A percentile compares a stretch with the other conserved stretches of the same genome.
Conservation (phyloP, 2,888 invertebrate genomes). For the Lasioglossum villosulum region DNA sequence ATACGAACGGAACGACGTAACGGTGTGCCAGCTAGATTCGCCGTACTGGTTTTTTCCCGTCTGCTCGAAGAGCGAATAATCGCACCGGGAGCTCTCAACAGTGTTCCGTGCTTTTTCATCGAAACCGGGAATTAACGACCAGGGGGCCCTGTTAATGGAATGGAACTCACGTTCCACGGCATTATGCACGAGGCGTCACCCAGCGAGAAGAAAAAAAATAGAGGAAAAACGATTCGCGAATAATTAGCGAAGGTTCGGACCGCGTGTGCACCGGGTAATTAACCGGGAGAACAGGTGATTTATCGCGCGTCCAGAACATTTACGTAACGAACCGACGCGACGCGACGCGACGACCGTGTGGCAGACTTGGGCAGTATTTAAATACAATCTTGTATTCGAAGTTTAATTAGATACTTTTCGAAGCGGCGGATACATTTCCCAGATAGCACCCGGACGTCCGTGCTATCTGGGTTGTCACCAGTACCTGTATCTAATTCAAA, state of each 20-base stretch:
- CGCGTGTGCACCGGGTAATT: slow-evolving; percentile 55
- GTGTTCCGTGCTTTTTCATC: neutral
- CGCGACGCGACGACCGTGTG: neutral
- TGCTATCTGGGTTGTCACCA: no score
- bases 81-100: neutral
- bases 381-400: no score
- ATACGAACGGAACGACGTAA: neutral
- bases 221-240: slow-evolving; percentile 31
- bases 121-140: slow-evolving; percentile 33
- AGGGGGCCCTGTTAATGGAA: neutral
- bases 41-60: neutral
- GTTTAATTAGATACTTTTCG: no score
- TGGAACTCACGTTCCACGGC: slow-evolving; percentile 39
- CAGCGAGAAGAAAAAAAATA: neutral
- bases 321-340: slow-evolving; percentile 14
- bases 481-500: no score
- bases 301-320: slow-evolving; percentile 39
- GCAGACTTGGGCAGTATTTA: no score
- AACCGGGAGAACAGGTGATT: slow-evolving; percentile 59
- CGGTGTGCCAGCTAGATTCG: slow-evolving; percentile 7
- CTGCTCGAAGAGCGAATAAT: neutral
- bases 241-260: slow-evolving; percentile 51
- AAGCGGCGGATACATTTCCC: no score
- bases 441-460: no score
- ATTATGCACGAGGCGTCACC: slow-evolving; percentile 29